phyloP scores from a whole-genome alignment of 2,888 invertebrate species.

The Abscondita cerata region DNA sequence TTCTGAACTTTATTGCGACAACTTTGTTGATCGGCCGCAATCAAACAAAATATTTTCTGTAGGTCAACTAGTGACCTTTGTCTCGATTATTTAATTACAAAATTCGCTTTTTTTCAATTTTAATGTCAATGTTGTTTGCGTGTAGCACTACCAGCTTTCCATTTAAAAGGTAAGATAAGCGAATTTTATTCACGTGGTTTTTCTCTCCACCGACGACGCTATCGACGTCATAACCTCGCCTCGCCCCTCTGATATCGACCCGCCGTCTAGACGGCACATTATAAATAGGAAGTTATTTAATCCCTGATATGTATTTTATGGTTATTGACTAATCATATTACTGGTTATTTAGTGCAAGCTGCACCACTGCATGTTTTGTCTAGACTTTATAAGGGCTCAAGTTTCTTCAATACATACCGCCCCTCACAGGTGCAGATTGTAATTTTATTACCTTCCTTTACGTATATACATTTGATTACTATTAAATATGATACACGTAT shows the following conservation, averaged over 20 bases:
- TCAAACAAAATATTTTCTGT: too few relatives aligned
- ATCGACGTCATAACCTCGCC: slow-evolving; percentile 31
- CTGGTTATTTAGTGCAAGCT: slow-evolving; percentile 36
- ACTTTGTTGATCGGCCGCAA: too few relatives aligned
- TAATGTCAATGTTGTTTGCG: not conserved
- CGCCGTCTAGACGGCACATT: slow-evolving; percentile 51
- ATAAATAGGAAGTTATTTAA: slow-evolving; percentile 53
- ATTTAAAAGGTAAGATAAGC: not conserved
- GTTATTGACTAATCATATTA: slow-evolving; percentile 51
- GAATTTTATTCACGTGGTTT: slow-evolving; percentile 17
- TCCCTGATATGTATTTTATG: slow-evolving; percentile 49
- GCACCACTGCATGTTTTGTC: slow-evolving; percentile 38
- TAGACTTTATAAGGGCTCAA: slow-evolving; percentile 24
- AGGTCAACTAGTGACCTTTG: too few relatives aligned
- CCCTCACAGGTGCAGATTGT: slow-evolving; percentile 9
- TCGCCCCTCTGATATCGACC: slow-evolving; percentile 40
- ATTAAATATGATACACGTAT: slow-evolving; percentile 1
- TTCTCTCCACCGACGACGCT: slow-evolving; percentile 18
- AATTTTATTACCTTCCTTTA: not conserved
- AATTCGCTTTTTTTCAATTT: too few relatives aligned
- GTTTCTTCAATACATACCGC: slow-evolving; percentile 22
- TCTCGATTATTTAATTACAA: too few relatives aligned
- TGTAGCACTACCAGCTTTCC: not conserved
- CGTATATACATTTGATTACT: not conserved
- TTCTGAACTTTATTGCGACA: too few relatives aligned